Evolutionary conservation across 2,888 invertebrate genomes (phyloP), one percentile per base, ranked within the genome.

Genomic region (Tridacna crocea): DNA sequence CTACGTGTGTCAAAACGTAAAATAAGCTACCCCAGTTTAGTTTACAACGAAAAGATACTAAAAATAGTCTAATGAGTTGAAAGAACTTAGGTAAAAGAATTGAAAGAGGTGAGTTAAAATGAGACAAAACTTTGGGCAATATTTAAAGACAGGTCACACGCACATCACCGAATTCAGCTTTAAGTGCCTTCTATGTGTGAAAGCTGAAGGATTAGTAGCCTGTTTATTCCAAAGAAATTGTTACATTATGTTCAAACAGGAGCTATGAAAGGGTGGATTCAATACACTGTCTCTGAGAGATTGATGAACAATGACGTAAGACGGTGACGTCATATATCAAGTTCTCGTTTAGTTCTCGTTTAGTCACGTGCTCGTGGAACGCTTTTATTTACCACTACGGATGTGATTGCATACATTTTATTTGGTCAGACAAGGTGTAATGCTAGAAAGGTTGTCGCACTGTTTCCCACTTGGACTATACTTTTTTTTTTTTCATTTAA

Each of bases 251-350:
- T 36, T 19, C 12, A 36, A 36, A 66, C 27, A 19, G 15, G 24
- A 36, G 17, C 48, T 46, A 51, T 81, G 26, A 24, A 83, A 79
- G 82, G 86, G 83, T 79, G 86, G 86, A 83, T 82, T 47, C 26
- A 77, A 82, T 80, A 79, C 86, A 82, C 86, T 86, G 86, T 86
- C 86, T 86, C 86, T 74, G 79, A 82, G 83, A 83, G 82, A 78
- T 77, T 70, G 76, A 65, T 63, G 66, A 46, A 46, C 72, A 78
- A 78, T 78, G 72, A 48, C 68, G 82, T 85, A 80, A 85, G 82
- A 24, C 58, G 80, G 80, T 86, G 83, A 86, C 83, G 82, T 86
- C 79, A 82, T 79, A 63, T 61, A 26, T 65, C 70, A 70, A 66
- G 65, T 65, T 63, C 17, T 17, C n/a, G 22, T 70, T 47, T 55